phyloP scores from a whole-genome alignment of 2,888 invertebrate species.

The Cepaea hortensis region DNA sequence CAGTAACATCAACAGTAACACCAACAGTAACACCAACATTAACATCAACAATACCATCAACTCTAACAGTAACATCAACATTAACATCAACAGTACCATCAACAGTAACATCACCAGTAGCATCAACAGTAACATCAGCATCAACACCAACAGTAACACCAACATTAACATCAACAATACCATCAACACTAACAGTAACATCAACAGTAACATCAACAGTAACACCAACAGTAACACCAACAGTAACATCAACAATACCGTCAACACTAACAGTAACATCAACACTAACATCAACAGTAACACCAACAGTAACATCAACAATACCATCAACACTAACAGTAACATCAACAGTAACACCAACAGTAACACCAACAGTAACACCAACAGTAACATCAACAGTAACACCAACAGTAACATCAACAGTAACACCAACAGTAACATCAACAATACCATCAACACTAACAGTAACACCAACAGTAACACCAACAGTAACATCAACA shows the following conservation, averaged over 20 bases:
- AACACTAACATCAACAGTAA: slow-evolving; percentile 28
- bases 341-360: background rate
- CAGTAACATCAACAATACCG: too few relatives aligned
- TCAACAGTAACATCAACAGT: background rate
- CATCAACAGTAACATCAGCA: slow-evolving; percentile 32
- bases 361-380: background rate
- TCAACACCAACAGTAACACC: background rate
- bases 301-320: too few relatives aligned
- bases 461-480: background rate
- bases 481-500: too few relatives aligned
- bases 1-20: slow-evolving; percentile 23
- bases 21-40: too few relatives aligned
- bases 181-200: too few relatives aligned
- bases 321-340: too few relatives aligned
- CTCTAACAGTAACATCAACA: background rate
- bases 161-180: too few relatives aligned
- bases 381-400: slow-evolving; percentile 23
- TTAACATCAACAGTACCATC: too few relatives aligned
- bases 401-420: slow-evolving; percentile 30
- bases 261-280: slow-evolving; percentile 24
- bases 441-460: too few relatives aligned
- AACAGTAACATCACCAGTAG: background rate
- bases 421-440: background rate
- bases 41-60: too few relatives aligned
- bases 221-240: too few relatives aligned